A percentile compares a stretch with the other conserved stretches of the same genome.
Conservation (phyloP, 1,140 invertebrate genomes). For the Drosophila tani region DNA sequence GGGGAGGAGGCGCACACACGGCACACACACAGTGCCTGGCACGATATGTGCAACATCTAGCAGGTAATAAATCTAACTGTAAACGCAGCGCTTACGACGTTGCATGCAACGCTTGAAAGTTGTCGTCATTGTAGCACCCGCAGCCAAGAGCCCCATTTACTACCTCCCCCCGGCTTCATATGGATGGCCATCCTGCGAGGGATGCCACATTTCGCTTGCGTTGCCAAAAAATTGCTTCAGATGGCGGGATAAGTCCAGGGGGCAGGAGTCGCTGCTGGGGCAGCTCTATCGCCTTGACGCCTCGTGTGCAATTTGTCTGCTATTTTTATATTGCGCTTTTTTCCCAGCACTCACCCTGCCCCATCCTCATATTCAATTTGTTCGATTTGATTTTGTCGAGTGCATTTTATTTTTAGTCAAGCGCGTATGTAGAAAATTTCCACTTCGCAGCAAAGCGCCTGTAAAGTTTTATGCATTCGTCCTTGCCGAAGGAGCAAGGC, state of each 20-base stretch:
- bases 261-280: constrained; percentile 11
- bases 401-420: constrained; percentile 74
- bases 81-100: constrained; percentile 80
- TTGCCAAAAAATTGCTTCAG: constrained; percentile 75
- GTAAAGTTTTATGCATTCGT: constrained; percentile 74
- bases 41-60: constrained; percentile 81
- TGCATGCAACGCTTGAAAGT: constrained; percentile 79
- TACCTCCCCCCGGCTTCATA: too few species aligned
- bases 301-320: constrained; percentile 79
- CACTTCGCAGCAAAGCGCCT: constrained; percentile 66
- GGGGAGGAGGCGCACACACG: neutral
- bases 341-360: neutral
- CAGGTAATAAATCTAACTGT: constrained; percentile 82
- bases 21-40: constrained; percentile 7
- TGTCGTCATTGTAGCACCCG: constrained; percentile 70
- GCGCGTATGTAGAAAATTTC: constrained; percentile 74
- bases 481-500: constrained; percentile 4
- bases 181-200: constrained; percentile 34
- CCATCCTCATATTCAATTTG: constrained; percentile 72
- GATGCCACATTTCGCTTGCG: constrained; percentile 77
- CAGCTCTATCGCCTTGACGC: constrained; percentile 50
- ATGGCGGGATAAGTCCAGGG: constrained; percentile 28
- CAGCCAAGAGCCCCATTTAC: constrained; percentile 17
- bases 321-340: constrained; percentile 68
- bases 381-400: constrained; percentile 77